phyloP scores from a whole-genome alignment of 1,140 invertebrate genomes.

The Bombus soroeensis region DNA sequence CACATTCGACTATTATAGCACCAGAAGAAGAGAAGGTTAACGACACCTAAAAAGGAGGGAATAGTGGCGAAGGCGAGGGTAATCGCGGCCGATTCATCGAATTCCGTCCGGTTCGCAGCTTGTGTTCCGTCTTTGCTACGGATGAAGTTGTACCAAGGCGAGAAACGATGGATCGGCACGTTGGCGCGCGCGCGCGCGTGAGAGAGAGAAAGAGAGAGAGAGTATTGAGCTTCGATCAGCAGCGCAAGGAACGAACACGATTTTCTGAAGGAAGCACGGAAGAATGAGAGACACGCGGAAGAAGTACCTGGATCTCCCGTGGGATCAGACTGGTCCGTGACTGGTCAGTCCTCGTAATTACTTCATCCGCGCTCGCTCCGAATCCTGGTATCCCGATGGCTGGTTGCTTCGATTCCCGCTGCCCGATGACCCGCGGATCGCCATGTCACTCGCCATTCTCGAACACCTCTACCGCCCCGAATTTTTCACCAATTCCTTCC shows the following conservation, averaged over 20 bases:
- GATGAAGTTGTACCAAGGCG: conserved; percentile 39
- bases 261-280: conserved; percentile 15
- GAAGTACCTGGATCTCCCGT: conserved; percentile 64
- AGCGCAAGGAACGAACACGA: conserved; percentile 17
- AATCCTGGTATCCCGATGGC: conserved; percentile 48
- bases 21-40: background rate
- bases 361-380: conserved; percentile 68
- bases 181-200: background rate
- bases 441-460: conserved; percentile 55
- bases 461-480: conserved; percentile 2
- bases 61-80: background rate
- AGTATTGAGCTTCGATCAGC: conserved; percentile 17
- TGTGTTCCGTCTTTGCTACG: conserved; percentile 5
- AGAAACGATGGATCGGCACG: conserved; percentile 4
- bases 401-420: conserved; percentile 39
- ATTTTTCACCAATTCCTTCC: background rate
- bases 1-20: background rate
- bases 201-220: background rate
- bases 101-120: background rate
- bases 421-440: conserved; percentile 29
- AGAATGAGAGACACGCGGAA: conserved; percentile 50
- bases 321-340: conserved; percentile 61
- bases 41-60: background rate
- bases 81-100: conserved; percentile 24
- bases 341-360: conserved; percentile 57